A percentile compares a stretch with the other conserved stretches of the same genome.
Evolutionary conservation across 1,140 invertebrate species (phyloP).

Genomic region (Zaprionus lachaisei): DNA sequence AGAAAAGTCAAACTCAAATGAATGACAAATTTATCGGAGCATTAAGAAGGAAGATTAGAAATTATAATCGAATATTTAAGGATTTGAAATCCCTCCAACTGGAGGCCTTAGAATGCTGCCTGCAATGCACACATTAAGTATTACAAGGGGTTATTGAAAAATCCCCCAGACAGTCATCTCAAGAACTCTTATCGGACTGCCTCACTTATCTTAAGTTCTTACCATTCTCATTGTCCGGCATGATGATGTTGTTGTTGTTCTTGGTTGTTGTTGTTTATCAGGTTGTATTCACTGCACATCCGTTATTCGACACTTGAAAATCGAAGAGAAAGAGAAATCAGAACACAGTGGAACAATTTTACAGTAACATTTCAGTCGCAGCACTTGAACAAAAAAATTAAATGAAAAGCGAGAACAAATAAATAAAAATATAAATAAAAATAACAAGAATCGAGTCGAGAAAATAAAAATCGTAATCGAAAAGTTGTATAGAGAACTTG

Average conservation of each 20-base stretch:
- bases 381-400: slow-evolving; percentile 27
- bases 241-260: slow-evolving; percentile 25
- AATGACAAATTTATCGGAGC: neutral
- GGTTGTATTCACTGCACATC: slow-evolving; percentile 52
- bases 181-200: neutral
- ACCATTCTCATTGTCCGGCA: slow-evolving; percentile 72
- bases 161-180: neutral
- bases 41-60: too few relatives aligned
- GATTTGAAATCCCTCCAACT: too few relatives aligned
- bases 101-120: too few relatives aligned
- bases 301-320: slow-evolving; percentile 69
- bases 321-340: slow-evolving; percentile 59
- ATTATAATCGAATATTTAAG: too few relatives aligned
- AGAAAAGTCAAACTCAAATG: neutral
- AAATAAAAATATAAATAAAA: neutral
- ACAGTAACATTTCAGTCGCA: neutral
- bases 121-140: too few relatives aligned
- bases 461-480: neutral
- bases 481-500: neutral
- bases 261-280: slow-evolving; percentile 10
- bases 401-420: slow-evolving; percentile 15
- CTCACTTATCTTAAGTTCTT: slow-evolving; percentile 23
- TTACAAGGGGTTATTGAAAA: neutral
- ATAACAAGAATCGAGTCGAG: neutral
- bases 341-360: slow-evolving; percentile 15